Evolutionary conservation across 2,888 invertebrate species (phyloP).

Genomic region (Flexamia atlantica): DNA sequence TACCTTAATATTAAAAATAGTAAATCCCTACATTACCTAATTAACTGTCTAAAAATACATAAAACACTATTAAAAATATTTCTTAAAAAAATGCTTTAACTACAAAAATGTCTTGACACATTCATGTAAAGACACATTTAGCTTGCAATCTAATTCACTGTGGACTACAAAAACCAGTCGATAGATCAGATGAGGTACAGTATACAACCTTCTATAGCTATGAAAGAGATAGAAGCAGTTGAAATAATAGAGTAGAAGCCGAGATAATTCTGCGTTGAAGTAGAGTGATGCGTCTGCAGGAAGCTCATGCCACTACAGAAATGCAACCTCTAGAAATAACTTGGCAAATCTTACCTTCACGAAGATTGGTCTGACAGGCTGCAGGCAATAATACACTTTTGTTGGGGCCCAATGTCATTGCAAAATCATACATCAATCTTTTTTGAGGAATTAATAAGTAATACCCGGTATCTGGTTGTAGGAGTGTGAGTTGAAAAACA

Average conservation of each 20-base stretch:
- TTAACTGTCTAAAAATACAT: neutral
- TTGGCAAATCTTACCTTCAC: conserved; percentile 64
- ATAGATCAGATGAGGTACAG: conserved; percentile 67
- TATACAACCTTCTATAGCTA: conserved; percentile 53
- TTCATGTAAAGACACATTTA: conserved; percentile 30
- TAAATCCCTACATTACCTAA: neutral
- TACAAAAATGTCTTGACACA: conserved; percentile 30
- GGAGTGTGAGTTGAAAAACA: neutral
- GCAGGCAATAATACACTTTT: conserved; percentile 63
- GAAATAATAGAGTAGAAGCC: conserved; percentile 42
- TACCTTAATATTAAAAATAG: too few relatives aligned
- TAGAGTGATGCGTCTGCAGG: conserved; percentile 35
- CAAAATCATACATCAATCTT: conserved; percentile 16
- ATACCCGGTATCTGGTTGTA: neutral
- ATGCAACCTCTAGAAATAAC: conserved; percentile 42
- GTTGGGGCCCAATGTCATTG: conserved; percentile 46
- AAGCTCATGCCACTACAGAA: conserved; percentile 47
- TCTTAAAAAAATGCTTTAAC: conserved; percentile 10
- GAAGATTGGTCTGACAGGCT: conserved; percentile 63
- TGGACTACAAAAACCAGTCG: conserved; percentile 48
- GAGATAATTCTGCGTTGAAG: conserved; percentile 16
- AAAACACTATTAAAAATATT: neutral
- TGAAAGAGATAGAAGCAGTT: conserved; percentile 43
- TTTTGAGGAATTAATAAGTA: conserved; percentile 4
- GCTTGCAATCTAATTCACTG: conserved; percentile 44